These are phyloP conservation scores for Philotrypesis tridentata DNA, from an alignment of 1,140 invertebrate genomes.

Conservation along the genomic window DNA sequence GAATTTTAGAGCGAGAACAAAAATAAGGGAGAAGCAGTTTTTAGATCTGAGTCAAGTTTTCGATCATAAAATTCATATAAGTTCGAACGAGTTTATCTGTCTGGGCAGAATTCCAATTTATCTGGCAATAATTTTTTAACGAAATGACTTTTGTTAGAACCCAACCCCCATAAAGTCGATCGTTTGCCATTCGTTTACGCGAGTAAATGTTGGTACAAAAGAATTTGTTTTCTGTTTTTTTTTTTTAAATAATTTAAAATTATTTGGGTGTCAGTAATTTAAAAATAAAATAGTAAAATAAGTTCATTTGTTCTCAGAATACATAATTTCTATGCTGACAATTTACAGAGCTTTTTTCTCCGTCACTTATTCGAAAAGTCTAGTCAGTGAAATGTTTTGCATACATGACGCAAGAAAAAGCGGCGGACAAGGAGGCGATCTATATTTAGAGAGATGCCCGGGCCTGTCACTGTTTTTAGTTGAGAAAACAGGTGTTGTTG, in stretches of 20 bases:
- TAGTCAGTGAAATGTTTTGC: neutral
- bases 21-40: neutral
- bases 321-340: no score
- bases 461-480: slow-evolving; percentile 69
- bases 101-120: neutral
- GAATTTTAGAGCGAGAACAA: neutral
- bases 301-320: no score
- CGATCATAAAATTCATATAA: neutral
- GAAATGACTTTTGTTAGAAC: neutral
- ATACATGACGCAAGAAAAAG: slow-evolving; percentile 57
- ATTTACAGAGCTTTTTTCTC: no score
- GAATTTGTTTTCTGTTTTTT: no score
- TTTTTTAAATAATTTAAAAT: no score
- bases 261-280: no score
- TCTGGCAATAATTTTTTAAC: neutral
- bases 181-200: neutral
- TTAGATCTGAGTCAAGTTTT: neutral
- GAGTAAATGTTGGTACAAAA: no score
- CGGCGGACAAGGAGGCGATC: neutral
- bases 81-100: neutral
- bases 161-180: no score
- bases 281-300: no score
- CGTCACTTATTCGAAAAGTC: neutral
- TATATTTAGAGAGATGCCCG: slow-evolving; percentile 53
- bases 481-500: slow-evolving; percentile 69